Conservation (phyloP, 2,797 vertebrate genomes). For the Leptatherina wallacei region DNA sequence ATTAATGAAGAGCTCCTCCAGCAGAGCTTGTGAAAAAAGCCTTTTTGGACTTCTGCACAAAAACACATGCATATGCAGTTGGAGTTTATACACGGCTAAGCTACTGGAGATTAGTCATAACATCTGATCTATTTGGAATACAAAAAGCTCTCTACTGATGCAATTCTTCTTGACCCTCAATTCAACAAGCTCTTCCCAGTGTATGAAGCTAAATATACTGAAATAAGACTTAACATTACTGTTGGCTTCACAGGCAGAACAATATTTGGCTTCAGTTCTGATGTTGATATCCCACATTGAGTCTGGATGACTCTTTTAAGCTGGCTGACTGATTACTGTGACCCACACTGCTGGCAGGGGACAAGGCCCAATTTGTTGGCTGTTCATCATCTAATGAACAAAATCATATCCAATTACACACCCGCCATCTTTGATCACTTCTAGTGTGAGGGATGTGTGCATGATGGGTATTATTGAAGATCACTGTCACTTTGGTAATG, state of each 20-base stretch:
- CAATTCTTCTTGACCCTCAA: constrained; percentile 27
- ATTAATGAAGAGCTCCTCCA: constrained; percentile 49
- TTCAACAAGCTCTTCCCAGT: constrained; percentile 32
- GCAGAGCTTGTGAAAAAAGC: constrained; percentile 32
- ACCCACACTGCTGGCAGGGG: constrained; percentile 63
- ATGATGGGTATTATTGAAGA: constrained; percentile 63
- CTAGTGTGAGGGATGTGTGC: constrained; percentile 58
- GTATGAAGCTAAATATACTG: constrained; percentile 44
- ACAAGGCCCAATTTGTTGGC: constrained; percentile 74
- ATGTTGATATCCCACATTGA: constrained; percentile 38
- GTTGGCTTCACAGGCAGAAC: constrained; percentile 17
- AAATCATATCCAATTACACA: constrained; percentile 78
- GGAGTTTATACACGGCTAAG: constrained; percentile 8
- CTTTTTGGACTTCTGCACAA: constrained; percentile 20
- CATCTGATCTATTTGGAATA: constrained; percentile 19
- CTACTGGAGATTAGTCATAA: constrained; percentile 37
- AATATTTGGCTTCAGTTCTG: constrained; percentile 22
- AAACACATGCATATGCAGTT: not conserved
- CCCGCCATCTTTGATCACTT: constrained; percentile 68
- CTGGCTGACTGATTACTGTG: constrained; percentile 62
- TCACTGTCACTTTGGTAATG: constrained; percentile 59
- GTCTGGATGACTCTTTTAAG: constrained; percentile 50
- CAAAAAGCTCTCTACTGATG: constrained; percentile 26
- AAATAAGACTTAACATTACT: constrained; percentile 26
- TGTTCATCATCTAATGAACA: constrained; percentile 73